Base-by-base conservation (phyloP, 2,888 invertebrate species). In the Ormyrus thymus region DNA sequence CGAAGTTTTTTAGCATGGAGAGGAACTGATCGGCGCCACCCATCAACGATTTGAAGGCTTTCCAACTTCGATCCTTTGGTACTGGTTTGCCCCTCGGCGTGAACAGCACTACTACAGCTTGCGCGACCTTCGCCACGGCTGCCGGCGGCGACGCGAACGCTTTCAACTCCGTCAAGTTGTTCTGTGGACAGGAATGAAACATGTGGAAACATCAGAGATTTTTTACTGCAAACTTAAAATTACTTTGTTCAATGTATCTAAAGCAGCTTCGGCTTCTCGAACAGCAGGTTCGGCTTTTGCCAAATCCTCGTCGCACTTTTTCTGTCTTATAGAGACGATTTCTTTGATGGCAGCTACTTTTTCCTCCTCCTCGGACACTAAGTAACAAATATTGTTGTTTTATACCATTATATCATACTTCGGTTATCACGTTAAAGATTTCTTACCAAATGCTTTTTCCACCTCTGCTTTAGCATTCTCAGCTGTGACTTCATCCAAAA, bases 51-150 rank as follows among this genome's bases (percentile, higher is more conserved):
- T 98, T 97, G 84, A 95, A 95, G 15, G 95, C 93, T 88, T 97
- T 98, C 98, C 98, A 98, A 46, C 95, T 96, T 82, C 95, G 92
- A 88, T 98, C 98, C 92, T 96, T 96, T 0, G 98, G 96, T 73
- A 98, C 92, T 29, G 29, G 29, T 90, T 96, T 97, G 5, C 96
- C 96, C 87, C 94, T 95, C 78, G 93, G 93, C 0, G 95, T 92
- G 85, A 97, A 94, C n/a, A 98, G 91, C 3, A 97, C 96, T 83
- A 97, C 92, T 5, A 98, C 97, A 7, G 97, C 97, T 1, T 96
- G 95, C 8, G 94, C 94, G 0, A 98, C 97, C 84, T 94, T 95
- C 0, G 96, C 95, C 0, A 98, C 98, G 73, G 97, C 96, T 59
- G 94, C 94, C 0, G 97, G 97, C 6, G 98, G 98, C 6, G 96